Evolutionary conservation across 2,888 invertebrate species (phyloP).

Genomic region (Deilephila porcellus): DNA sequence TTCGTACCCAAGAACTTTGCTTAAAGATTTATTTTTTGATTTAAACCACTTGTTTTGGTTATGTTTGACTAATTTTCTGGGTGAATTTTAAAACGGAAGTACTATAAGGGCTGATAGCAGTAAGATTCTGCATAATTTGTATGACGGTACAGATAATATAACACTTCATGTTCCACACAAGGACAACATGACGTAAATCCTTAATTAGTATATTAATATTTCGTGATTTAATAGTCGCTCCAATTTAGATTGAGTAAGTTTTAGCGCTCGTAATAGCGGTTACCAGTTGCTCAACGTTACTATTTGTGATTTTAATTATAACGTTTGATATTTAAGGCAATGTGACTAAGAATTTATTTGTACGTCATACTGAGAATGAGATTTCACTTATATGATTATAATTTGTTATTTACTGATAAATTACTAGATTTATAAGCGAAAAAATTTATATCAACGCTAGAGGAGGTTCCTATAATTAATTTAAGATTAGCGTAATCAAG

Average conservation of each 20-base stretch:
- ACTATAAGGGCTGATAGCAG: no score
- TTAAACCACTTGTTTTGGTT: no score
- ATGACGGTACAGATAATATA: background rate
- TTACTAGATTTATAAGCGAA: no score
- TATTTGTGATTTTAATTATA: constrained; percentile 5
- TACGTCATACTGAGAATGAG: background rate
- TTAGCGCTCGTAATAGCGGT: background rate
- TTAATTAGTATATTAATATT: constrained; percentile 17
- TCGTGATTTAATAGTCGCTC: constrained; percentile 19
- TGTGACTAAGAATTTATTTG: background rate
- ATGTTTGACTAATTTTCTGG: no score
- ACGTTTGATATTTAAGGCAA: background rate
- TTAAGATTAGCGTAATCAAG: no score
- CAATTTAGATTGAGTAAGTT: constrained; percentile 18
- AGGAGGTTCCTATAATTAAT: no score
- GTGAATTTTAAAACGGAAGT: no score
- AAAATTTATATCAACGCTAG: no score
- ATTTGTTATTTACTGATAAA: no score
- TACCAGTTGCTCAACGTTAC: background rate
- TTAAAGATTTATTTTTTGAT: no score
- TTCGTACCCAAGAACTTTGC: no score
- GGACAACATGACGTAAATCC: constrained; percentile 9
- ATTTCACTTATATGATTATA: no score
- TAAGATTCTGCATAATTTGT: background rate
- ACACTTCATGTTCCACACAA: background rate